Evolutionary conservation across 2,888 invertebrate genomes (phyloP).

Genomic region (Abscondita cerata): DNA sequence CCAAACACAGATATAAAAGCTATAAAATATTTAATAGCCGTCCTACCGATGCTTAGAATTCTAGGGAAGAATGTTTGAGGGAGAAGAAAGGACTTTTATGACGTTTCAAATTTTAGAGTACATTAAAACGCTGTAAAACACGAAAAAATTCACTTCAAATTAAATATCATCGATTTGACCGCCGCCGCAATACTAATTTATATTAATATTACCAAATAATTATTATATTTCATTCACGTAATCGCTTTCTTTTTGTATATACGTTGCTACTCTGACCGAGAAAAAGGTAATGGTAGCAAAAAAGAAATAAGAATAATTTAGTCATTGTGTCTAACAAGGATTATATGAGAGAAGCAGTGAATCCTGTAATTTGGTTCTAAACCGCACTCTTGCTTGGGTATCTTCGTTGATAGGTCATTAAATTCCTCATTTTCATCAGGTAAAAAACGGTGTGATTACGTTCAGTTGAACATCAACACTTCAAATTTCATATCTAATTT

Average conservation of each 20-base stretch:
- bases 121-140: slow-evolving; percentile 33
- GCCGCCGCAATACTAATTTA: too few relatives aligned
- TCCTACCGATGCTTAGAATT: slow-evolving; percentile 43
- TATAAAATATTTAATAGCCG: slow-evolving; percentile 46
- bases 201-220: slow-evolving; percentile 13
- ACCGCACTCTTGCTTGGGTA: slow-evolving; percentile 22
- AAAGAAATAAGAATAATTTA: slow-evolving; percentile 19
- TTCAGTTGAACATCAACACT: background rate
- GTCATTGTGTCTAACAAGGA: slow-evolving; percentile 34
- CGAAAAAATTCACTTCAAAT: slow-evolving; percentile 23
- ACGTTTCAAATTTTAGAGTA: slow-evolving; percentile 27
- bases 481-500: too few relatives aligned
- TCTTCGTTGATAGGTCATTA: slow-evolving; percentile 26
- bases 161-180: slow-evolving; percentile 25
- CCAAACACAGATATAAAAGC: slow-evolving; percentile 45
- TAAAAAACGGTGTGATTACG: slow-evolving; percentile 17
- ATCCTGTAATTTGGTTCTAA: slow-evolving; percentile 31
- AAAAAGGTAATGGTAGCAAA: slow-evolving; percentile 1
- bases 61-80: slow-evolving; percentile 39
- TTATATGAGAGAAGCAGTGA: slow-evolving; percentile 16
- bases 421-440: slow-evolving; percentile 24
- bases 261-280: too few relatives aligned
- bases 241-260: too few relatives aligned
- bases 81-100: slow-evolving; percentile 39
- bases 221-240: too few relatives aligned